Percentiles rank a stretch among this genome's conserved stretches.
Conservation (phyloP, 2,888 invertebrate genomes). For the Acronicta aceris region DNA sequence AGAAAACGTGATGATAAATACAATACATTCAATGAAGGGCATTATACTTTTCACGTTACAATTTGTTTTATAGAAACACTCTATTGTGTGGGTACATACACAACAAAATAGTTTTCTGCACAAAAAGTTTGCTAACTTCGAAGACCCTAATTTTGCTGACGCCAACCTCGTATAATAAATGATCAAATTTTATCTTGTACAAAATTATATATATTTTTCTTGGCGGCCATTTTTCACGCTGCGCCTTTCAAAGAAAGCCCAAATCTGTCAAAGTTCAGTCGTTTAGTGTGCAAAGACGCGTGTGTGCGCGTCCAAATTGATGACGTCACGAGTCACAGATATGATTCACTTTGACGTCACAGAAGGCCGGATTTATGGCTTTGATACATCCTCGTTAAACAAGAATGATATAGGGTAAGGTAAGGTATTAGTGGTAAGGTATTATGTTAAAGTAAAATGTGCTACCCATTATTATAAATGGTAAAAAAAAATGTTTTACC, state of each 20-base stretch:
- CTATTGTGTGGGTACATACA: too few species aligned
- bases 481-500: too few species aligned
- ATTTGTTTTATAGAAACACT: too few species aligned
- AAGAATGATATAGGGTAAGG: slow-evolving; percentile 41
- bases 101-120: slow-evolving; percentile 27
- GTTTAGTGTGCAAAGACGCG: slow-evolving; percentile 59
- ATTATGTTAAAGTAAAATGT: too few species aligned
- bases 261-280: slow-evolving; percentile 68
- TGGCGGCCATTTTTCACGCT: slow-evolving; percentile 58
- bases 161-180: slow-evolving; percentile 43
- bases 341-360: slow-evolving; percentile 70
- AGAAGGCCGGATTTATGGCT: slow-evolving; percentile 60
- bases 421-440: not conserved
- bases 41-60: too few species aligned
- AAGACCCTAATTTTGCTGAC: slow-evolving; percentile 42
- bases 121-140: slow-evolving; percentile 30
- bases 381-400: slow-evolving; percentile 66
- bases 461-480: too few species aligned
- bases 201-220: slow-evolving; percentile 54
- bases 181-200: slow-evolving; percentile 46
- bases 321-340: slow-evolving; percentile 73
- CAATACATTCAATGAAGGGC: too few species aligned
- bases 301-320: slow-evolving; percentile 68
- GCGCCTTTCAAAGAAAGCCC: slow-evolving; percentile 59
- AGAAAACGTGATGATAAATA: too few species aligned